Evolutionary conservation across 2,888 invertebrate species (phyloP).

Genomic region (Adela reaumurella): DNA sequence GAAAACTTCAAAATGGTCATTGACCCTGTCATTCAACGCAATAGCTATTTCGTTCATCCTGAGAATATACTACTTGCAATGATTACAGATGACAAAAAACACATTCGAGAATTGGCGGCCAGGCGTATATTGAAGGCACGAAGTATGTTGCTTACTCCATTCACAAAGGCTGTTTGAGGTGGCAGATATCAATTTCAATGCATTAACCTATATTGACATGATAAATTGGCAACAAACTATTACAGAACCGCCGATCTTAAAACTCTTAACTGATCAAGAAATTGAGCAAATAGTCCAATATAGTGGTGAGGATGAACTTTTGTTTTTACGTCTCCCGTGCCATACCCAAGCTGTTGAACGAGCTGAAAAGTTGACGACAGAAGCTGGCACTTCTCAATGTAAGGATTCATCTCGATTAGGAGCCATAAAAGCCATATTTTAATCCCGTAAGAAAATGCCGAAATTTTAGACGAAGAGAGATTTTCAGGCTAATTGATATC

Average conservation of each 20-base stretch:
- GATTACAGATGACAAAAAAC: constrained; percentile 2
- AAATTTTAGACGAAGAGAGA: too few relatives aligned
- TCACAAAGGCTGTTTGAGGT: neutral
- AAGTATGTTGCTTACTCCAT: neutral
- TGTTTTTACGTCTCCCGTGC: neutral
- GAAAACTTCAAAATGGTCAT: neutral
- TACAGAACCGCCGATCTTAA: neutral
- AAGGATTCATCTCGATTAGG: too few relatives aligned
- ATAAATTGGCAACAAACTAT: neutral
- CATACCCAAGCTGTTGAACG: too few relatives aligned
- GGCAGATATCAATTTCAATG: neutral
- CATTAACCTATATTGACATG: neutral
- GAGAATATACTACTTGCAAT: constrained; percentile 3
- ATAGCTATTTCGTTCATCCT: constrained; percentile 1
- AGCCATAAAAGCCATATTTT: too few relatives aligned
- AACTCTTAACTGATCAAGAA: neutral
- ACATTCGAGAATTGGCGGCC: constrained; percentile 1
- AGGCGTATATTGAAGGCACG: constrained; percentile 2
- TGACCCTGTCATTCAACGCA: constrained; percentile 1
- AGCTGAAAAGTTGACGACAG: too few relatives aligned
- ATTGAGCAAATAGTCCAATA: neutral
- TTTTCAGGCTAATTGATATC: too few relatives aligned
- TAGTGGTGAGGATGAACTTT: neutral
- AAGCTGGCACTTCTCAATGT: neutral
- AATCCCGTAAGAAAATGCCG: too few relatives aligned